phyloP scores from a whole-genome alignment of 2,888 invertebrate species.

The Apotomis turbidana region DNA sequence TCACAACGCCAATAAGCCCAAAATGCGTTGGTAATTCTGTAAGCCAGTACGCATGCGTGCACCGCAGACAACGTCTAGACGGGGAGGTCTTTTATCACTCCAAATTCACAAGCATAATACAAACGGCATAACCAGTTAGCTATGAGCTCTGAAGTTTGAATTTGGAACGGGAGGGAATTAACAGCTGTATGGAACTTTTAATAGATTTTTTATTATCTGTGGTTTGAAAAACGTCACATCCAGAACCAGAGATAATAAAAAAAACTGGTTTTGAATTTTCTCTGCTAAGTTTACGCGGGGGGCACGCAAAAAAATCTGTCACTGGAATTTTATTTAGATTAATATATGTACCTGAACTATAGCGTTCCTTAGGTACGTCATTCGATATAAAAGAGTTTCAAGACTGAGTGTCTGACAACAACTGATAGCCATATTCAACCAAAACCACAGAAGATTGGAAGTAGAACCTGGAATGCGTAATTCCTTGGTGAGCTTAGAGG shows the following conservation, averaged over 20 bases:
- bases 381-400: too few species aligned
- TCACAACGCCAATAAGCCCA: background rate
- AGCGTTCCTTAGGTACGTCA: too few species aligned
- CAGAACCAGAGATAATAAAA: background rate
- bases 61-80: slow-evolving; percentile 50
- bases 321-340: too few species aligned
- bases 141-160: slow-evolving; percentile 29
- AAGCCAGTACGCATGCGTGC: slow-evolving; percentile 46
- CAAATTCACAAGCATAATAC: slow-evolving; percentile 22
- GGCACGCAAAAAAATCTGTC: too few species aligned
- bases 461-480: too few species aligned
- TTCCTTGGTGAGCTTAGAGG: too few species aligned
- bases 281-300: too few species aligned
- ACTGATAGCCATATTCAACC: too few species aligned
- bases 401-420: too few species aligned
- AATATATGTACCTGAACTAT: too few species aligned
- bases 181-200: slow-evolving; percentile 2
- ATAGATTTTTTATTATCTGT: slow-evolving; percentile 1
- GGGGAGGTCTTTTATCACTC: slow-evolving; percentile 45
- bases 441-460: too few species aligned
- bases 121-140: slow-evolving; percentile 16
- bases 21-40: background rate
- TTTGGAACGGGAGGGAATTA: slow-evolving; percentile 21
- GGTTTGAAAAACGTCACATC: background rate
- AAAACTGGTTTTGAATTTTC: too few species aligned